A percentile compares a stretch with the other conserved stretches of the same genome.
phyloP scores from a whole-genome alignment of 2,888 invertebrate species.

The Diloba caeruleocephala region DNA sequence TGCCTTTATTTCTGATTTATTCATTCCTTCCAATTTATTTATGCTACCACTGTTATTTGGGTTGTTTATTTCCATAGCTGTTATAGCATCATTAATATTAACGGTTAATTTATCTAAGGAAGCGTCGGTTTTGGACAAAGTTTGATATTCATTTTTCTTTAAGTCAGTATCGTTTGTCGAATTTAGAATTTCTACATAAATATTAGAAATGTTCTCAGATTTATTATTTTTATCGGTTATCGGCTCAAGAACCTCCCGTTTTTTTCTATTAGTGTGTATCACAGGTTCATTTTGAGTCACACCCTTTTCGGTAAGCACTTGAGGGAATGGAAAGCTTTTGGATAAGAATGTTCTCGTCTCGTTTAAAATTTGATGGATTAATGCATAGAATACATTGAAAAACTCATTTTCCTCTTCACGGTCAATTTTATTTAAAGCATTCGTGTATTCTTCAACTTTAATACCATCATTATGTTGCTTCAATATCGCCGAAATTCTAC shows the following conservation, averaged over 20 bases:
- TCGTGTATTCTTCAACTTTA: slow-evolving; percentile 67
- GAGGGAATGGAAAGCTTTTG: slow-evolving; percentile 53
- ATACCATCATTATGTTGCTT: slow-evolving; percentile 79
- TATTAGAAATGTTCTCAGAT: slow-evolving; percentile 13
- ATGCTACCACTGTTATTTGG: background rate
- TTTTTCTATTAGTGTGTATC: slow-evolving; percentile 65
- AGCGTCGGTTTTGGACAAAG: slow-evolving; percentile 10
- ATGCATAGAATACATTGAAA: slow-evolving; percentile 61
- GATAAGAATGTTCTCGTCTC: slow-evolving; percentile 69
- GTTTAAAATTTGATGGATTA: slow-evolving; percentile 69
- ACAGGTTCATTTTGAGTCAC: slow-evolving; percentile 38
- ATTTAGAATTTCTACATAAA: slow-evolving; percentile 42
- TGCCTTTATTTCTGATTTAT: slow-evolving; percentile 46
- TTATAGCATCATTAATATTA: slow-evolving; percentile 12
- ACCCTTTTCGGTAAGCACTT: slow-evolving; percentile 39
- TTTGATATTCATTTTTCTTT: slow-evolving; percentile 48
- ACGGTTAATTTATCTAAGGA: slow-evolving; percentile 9
- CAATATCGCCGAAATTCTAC: slow-evolving; percentile 68
- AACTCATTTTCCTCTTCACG: slow-evolving; percentile 70
- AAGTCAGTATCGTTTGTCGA: slow-evolving; percentile 35
- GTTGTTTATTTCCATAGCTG: slow-evolving; percentile 6
- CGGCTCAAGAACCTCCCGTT: slow-evolving; percentile 58
- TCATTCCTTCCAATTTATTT: slow-evolving; percentile 24
- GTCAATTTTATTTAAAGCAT: slow-evolving; percentile 66
- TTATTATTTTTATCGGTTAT: slow-evolving; percentile 25